Percentiles rank a stretch among this genome's conserved stretches.
Conservation (phyloP, 2,113 vertebrate species). For the Bufo bufo region DNA sequence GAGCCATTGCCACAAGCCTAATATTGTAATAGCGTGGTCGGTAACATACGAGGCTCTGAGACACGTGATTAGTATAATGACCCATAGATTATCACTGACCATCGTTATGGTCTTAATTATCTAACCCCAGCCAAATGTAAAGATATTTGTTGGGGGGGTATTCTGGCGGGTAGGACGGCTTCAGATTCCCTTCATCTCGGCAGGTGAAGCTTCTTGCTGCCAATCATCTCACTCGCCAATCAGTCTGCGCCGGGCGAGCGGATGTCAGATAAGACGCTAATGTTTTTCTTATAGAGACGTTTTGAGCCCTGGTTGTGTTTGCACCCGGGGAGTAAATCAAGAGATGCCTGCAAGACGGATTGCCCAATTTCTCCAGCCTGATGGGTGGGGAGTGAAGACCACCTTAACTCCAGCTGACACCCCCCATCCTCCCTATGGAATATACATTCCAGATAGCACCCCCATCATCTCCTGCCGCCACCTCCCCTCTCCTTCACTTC, state of each 20-base stretch:
- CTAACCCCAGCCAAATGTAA: not conserved
- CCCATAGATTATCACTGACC: too few species aligned
- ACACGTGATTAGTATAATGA: too few species aligned
- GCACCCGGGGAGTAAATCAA: conserved; percentile 78
- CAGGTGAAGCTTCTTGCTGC: conserved; percentile 64
- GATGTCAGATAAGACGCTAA: conserved; percentile 73
- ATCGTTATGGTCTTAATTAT: too few species aligned
- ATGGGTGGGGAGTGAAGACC: conserved; percentile 65
- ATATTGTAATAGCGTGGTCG: too few species aligned
- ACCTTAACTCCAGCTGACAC: conserved; percentile 71
- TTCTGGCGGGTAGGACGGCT: too few species aligned
- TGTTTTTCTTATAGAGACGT: conserved; percentile 83
- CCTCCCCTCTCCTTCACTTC: conserved; percentile 61
- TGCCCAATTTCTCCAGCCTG: conserved; percentile 74
- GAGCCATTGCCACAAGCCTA: too few species aligned
- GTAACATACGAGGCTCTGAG: too few species aligned
- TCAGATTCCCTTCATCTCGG: not conserved
- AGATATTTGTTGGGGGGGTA: not conserved
- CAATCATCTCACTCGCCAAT: conserved; percentile 72
- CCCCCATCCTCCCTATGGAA: conserved; percentile 60
- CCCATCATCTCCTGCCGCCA: not conserved
- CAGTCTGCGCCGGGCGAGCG: conserved; percentile 65
- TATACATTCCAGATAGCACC: conserved; percentile 57
- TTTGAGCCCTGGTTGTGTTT: conserved; percentile 75
- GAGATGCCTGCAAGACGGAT: conserved; percentile 82